Base-by-base conservation (phyloP, 2,113 vertebrate species). In the Cryptotis parvus region DNA sequence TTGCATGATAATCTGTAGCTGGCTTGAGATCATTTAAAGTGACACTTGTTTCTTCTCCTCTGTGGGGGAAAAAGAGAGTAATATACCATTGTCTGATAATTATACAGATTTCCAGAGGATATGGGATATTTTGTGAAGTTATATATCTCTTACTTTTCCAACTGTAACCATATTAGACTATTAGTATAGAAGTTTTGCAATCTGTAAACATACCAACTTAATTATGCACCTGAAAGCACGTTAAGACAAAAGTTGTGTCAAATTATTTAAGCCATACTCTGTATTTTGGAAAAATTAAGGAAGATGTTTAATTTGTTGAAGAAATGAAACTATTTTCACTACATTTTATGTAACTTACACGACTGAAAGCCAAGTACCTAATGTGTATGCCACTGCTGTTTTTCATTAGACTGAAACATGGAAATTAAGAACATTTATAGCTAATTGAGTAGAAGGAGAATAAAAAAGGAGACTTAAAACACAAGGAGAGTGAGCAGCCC, bases 1-100 rank as follows among this genome's bases (percentile, higher is more conserved):
- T 99, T 98, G 98, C 98, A 87, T 99, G 98, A 97, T 99, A 99
- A 97, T 99, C 99, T 83, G 98, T 99, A 96, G 99, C 99, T 98
- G 99, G 99, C 97, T 98, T 98, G 96, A 99, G 98, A 97, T 99
- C 98, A 97, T 99, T 98, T 97, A 99, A 98, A 96, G 98, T 98
- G 97, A 98, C 96, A 97, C 97, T 98, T 93, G 98, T 97, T 97
- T 99, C 98, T 97, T 98, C 98, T 95, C 99, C 99, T 94, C 99
- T 99, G 94, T 29, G 9, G 94, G 31, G 10, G 93, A 87, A 14
- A 26, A 79, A 96, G 86, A 91, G 39, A 24, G 41, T 26, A 87
- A 43, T 49, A 94, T 78, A 87, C 91, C 35, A 84, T 11, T 88
- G 39, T 75, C 22, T 89, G 72, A 83, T 76, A 94, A 69, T 92